Evolutionary conservation across 2,113 vertebrate species (phyloP), one percentile per base, ranked within the genome.

Genomic region (Triplophysa tibetana): DNA sequence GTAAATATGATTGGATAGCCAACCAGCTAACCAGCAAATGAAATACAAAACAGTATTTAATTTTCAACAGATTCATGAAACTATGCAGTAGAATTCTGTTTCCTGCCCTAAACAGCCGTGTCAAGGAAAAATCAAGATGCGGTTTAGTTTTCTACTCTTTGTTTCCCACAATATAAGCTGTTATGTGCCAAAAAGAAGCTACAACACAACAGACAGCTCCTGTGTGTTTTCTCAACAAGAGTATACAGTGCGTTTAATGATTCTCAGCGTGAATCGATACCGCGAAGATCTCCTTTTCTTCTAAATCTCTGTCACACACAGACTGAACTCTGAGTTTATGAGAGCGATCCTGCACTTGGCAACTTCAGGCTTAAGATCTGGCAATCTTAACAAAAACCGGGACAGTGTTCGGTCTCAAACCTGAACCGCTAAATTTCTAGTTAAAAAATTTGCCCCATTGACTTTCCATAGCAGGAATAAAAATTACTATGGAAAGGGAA

Each of bases 341-440:
- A 26, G 58, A 75, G 13, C 58, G 5, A 23, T 63, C 41, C 72
- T 63, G 72, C 2, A 38, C 41, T 62, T 75, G 72, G 58, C 72
- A 75, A 43, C 58, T 75, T 14, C 16, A 62, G 33, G 70, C 70
- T 61, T 62, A 21, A 63, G 72, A 75, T 73, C 54, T 73, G 70
- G 54, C 29, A 73, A n/a, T n/a, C 14, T 13, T n/a, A 43, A 73
- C 70, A 73, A 33, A 17, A 43, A 60, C 17, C 26, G 29, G 54
- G 54, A 73, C 70, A 41, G 4, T 14, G 33, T 16, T 78, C 2
- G 0, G 54, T 61, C 41, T 68, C 33, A 65, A 24, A n/a, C 8
- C 56, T 43, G 3, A 19, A 58, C 6, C n/a, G 33, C 33, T 8
- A 5, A 5, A 38, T 1, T 24, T 24, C 24, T 24, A 24, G 33